Conservation (phyloP, 2,797 vertebrate species). For the Chanos chanos region DNA sequence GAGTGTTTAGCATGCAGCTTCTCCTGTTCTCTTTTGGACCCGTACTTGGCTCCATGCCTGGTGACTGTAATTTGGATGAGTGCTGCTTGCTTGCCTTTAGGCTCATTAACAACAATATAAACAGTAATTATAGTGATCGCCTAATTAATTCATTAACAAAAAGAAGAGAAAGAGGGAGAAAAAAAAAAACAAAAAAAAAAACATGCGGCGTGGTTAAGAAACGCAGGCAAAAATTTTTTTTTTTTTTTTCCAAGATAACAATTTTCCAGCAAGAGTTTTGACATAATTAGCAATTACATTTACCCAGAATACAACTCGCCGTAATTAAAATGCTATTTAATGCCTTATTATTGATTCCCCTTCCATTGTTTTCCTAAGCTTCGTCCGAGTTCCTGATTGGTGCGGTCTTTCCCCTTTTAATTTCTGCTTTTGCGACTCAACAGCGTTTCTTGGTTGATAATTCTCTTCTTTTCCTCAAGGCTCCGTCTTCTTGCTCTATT, state of each 20-base stretch:
- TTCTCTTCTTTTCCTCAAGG: slow-evolving; percentile 60
- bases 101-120: slow-evolving; percentile 84
- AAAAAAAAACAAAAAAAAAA: slow-evolving; percentile 46
- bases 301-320: slow-evolving; percentile 63
- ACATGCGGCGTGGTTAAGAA: slow-evolving; percentile 68
- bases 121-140: slow-evolving; percentile 82
- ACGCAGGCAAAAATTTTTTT: slow-evolving; percentile 63
- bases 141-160: slow-evolving; percentile 77
- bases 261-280: slow-evolving; percentile 68
- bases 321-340: slow-evolving; percentile 56
- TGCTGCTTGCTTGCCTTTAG: slow-evolving; percentile 79
- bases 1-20: slow-evolving; percentile 56
- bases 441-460: slow-evolving; percentile 55
- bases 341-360: slow-evolving; percentile 47
- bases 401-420: slow-evolving; percentile 59
- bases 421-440: slow-evolving; percentile 48
- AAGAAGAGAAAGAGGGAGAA: no score
- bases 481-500: slow-evolving; percentile 60
- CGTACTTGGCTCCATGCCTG: slow-evolving; percentile 73
- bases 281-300: slow-evolving; percentile 70
- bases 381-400: slow-evolving; percentile 30
- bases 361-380: slow-evolving; percentile 52
- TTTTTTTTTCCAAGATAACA: slow-evolving; percentile 70
- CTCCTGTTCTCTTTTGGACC: slow-evolving; percentile 58
- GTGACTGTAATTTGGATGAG: slow-evolving; percentile 78